Base-by-base conservation (phyloP, 1,140 invertebrate species). In the Zophobas morio region DNA sequence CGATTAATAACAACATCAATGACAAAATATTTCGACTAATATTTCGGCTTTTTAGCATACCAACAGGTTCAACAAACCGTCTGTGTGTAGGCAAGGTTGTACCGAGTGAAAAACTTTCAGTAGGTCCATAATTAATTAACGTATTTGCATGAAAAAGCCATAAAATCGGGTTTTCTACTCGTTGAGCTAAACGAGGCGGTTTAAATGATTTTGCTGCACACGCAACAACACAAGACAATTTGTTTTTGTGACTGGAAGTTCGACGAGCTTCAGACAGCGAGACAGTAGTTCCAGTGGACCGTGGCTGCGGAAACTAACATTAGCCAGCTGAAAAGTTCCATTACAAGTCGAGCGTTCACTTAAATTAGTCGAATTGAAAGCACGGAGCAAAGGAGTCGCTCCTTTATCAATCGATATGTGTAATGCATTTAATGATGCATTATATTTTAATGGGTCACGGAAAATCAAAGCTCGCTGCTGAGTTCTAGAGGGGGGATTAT, bases 241-340 rank as follows among this genome's bases (percentile, higher is more conserved):
- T 73, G 71, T 47, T 42, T 42, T 56, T 36, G 71, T 20, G 33
- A 34, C 51, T 37, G 6, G 60, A 34, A 66, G 37, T 66, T 66
- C 57, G 36, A n/a, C 73, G 20, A 42, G 70, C 20, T 6, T 37
- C 70, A 56, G 57, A 49, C 37, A 47, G 42, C 49, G 47, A 78
- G 77, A 76, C 76, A 72, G 56, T 49, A 74, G 71, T 57, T 54
- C 57, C 56, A 60, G 54, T 74, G 39, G 63, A 74, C 72, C 66
- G 63, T 72, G 49, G 8, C 37, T 42, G 39, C 75, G 80, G 78
- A 79, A 81, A 76, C 80, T 80, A 71, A 73, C 79, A 79, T 81
- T 81, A 81, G 46, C 54, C 78, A 81, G 77, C 73, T 74, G 80
- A 79, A 79, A 79, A 81, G 80, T 81, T 81, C 80, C 74, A 78